Evolutionary conservation across 1,140 invertebrate species (phyloP).

Genomic region (Brachionus calyciflorus): DNA sequence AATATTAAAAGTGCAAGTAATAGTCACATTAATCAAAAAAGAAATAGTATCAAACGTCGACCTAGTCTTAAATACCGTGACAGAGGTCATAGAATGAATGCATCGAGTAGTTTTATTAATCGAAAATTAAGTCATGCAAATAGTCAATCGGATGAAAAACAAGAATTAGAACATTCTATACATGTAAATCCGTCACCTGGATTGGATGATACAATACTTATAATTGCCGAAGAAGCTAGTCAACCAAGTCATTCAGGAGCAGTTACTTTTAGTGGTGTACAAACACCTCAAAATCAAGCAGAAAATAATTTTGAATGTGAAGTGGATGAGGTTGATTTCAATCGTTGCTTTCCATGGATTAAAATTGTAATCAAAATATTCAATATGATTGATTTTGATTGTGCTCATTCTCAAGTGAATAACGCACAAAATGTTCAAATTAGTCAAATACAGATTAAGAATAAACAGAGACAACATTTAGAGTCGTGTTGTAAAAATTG

Average conservation of each 20-base stretch:
- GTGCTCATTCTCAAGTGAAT: neutral
- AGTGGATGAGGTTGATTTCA: slow-evolving; percentile 43
- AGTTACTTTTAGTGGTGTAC: slow-evolving; percentile 25
- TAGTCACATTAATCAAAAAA: slow-evolving; percentile 19
- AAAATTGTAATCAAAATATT: slow-evolving; percentile 36
- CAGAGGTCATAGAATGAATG: neutral
- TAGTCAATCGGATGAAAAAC: slow-evolving; percentile 29
- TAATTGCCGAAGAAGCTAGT: slow-evolving; percentile 3
- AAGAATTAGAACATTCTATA: slow-evolving; percentile 4
- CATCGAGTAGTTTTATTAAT: neutral
- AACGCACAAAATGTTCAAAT: neutral
- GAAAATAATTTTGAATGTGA: slow-evolving; percentile 1
- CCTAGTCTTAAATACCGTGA: slow-evolving; percentile 16
- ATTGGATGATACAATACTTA: neutral
- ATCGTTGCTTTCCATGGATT: slow-evolving; percentile 45
- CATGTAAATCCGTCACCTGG: neutral
- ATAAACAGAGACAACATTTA: neutral
- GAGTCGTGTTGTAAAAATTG: slow-evolving; percentile 10
- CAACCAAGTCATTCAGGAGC: neutral
- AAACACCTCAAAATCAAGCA: neutral
- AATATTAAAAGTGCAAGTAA: slow-evolving; percentile 10
- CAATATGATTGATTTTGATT: slow-evolving; percentile 12
- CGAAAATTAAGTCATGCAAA: slow-evolving; percentile 37
- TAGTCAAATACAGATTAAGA: slow-evolving; percentile 21
- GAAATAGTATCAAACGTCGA: slow-evolving; percentile 25